Evolutionary conservation across 2,797 vertebrate species (phyloP), one percentile per base, ranked within the genome.

Genomic region (Apogon hyalosoma): DNA sequence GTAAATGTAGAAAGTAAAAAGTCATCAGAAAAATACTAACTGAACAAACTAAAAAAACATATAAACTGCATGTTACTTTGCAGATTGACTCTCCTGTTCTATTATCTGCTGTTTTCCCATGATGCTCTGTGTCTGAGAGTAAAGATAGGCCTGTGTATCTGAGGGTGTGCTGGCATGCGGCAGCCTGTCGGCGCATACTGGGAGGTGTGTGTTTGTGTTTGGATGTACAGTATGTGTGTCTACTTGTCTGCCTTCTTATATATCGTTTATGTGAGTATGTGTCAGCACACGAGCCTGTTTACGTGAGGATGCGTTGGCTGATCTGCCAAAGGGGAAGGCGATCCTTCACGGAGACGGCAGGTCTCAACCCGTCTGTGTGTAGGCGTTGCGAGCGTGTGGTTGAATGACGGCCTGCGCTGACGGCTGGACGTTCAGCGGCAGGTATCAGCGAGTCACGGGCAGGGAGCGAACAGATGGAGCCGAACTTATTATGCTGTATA

Each of bases 291-390:
- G 54, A 28, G 69, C 28, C 55, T 89, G 79, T 85, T 86, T 74
- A 84, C 28, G 47, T 72, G 75, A 59, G 69, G 79, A 75, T 75
- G 75, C 77, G 75, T 69, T 76, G 57, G 68, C 61, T 67, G 47
- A 87, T 75, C 38, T 69, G 65, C 70, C 46, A 64, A 65, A 74
- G 46, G 48, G 55, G 75, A 56, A 43, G 78, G 48, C 57, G 33
- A 61, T 40, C 62, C 66, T 61, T 73, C 40, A 48, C 68, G 39
- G 40, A 52, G 7, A 38, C 7, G 38, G 46, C 89, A 83, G 42
- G 85, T 74, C 51, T 65, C 40, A 64, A 77, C 88, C 51, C 3
- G 82, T 75, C 43, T 70, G 16, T 45, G 38, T 53, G 43, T n/a
- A n/a, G n/a, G n/a, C n/a, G n/a, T n/a, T 65, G 39, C 61, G 64